Conservation (phyloP, 2,797 vertebrate species). For the Squalus acanthias region DNA sequence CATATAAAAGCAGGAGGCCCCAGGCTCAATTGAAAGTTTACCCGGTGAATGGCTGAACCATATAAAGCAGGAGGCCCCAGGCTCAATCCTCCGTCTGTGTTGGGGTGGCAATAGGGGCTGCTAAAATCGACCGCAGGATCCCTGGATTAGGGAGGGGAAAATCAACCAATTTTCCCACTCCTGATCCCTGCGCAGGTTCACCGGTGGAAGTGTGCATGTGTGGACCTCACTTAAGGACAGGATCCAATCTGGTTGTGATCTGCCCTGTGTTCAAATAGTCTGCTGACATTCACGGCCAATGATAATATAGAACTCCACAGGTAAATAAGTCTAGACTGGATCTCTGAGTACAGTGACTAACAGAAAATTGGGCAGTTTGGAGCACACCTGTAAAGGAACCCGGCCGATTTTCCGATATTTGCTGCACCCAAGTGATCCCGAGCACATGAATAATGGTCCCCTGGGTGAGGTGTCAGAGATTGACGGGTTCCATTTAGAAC, state of each 20-base stretch:
- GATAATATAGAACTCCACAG: not conserved
- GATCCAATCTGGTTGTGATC: not conserved
- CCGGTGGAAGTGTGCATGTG: not conserved
- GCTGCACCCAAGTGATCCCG: not conserved
- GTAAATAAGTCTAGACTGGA: not conserved
- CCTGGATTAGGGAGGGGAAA: not conserved
- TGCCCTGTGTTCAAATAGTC: not conserved
- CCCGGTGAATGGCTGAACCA: not conserved
- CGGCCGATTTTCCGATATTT: not conserved
- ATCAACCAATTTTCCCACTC: not conserved
- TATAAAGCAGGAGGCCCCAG: not conserved
- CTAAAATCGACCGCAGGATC: not conserved
- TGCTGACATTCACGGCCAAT: not conserved
- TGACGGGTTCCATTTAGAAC: not conserved
- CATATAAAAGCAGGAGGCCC: no score
- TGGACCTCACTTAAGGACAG: not conserved
- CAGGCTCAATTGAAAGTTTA: no score
- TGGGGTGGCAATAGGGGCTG: not conserved
- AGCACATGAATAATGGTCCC: not conserved
- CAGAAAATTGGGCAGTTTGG: not conserved
- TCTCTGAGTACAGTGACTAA: not conserved
- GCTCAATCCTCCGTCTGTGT: not conserved
- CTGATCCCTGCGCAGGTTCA: not conserved
- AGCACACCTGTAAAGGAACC: not conserved
- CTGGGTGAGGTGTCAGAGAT: not conserved